Evolutionary conservation across 2,113 vertebrate species (phyloP).

Genomic region (Gulo gulo): DNA sequence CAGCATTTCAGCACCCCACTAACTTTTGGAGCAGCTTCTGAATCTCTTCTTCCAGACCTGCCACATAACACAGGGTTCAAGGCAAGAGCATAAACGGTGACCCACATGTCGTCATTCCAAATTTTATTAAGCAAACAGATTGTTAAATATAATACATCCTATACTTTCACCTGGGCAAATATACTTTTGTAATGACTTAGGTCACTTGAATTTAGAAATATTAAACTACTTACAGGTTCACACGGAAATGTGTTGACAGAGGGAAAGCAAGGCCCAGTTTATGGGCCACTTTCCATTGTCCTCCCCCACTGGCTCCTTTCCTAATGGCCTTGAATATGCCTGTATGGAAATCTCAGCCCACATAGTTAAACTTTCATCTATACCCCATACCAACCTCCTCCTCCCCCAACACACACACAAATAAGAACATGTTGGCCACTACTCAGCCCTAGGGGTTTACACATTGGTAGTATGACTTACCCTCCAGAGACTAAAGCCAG

Average conservation of each 20-base stretch:
- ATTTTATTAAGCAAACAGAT: not conserved
- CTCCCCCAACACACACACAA: not conserved
- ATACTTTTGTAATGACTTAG: not conserved
- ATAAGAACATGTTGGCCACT: not conserved
- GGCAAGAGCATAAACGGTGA: not conserved
- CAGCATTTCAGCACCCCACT: not conserved
- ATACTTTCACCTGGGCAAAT: not conserved
- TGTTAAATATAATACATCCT: slow-evolving; percentile 5
- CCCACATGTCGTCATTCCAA: not conserved
- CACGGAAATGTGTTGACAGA: not conserved
- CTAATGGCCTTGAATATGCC: not conserved
- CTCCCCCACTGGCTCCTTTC: not conserved
- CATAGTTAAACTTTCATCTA: not conserved
- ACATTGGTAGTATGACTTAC: not conserved
- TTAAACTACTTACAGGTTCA: not conserved
- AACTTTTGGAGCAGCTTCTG: not conserved
- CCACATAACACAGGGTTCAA: not conserved
- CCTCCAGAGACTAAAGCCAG: not conserved
- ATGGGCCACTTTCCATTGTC: not conserved
- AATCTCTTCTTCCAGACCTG: not conserved
- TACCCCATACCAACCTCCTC: accelerated
- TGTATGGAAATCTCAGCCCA: not conserved
- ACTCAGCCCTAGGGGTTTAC: not conserved
- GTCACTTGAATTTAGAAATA: not conserved
- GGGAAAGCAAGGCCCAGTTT: not conserved